These are phyloP conservation scores for Dromiciops gliroides DNA, from an alignment of 2,113 vertebrate genomes.

Conservation along the genomic window DNA sequence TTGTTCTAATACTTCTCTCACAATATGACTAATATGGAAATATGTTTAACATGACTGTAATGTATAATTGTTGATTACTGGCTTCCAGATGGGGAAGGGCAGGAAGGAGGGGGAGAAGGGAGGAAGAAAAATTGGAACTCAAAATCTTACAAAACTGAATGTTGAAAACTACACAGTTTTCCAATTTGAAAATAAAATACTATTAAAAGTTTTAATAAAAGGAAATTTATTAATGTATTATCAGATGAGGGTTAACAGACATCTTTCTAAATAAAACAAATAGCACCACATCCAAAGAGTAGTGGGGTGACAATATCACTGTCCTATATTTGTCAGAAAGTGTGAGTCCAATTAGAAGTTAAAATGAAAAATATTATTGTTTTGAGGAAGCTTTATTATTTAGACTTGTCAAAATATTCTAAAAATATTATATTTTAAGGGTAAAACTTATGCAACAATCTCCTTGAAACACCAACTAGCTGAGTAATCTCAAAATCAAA, in stretches of 20 bases:
- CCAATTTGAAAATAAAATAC: too few species aligned
- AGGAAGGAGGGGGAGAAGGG: too few species aligned
- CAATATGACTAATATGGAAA: too few species aligned
- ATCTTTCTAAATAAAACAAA: neutral
- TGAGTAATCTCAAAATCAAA: neutral
- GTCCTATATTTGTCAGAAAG: neutral
- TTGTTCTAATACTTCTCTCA: too few species aligned
- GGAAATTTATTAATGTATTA: neutral
- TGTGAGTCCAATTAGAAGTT: neutral
- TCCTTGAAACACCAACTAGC: neutral
- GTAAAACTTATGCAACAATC: neutral
- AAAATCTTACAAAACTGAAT: too few species aligned
- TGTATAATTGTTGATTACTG: too few species aligned
- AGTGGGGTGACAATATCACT: neutral
- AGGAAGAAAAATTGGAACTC: too few species aligned
- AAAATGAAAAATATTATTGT: neutral
- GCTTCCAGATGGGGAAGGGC: too few species aligned
- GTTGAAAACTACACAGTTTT: too few species aligned
- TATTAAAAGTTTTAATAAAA: neutral
- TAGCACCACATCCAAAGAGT: neutral
- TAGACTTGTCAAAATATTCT: neutral
- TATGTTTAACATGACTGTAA: too few species aligned
- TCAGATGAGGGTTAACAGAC: neutral
- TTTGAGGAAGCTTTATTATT: neutral
- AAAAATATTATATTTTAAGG: neutral